Base-by-base conservation (phyloP, 2,888 invertebrate species). In the Spilarctia lutea region DNA sequence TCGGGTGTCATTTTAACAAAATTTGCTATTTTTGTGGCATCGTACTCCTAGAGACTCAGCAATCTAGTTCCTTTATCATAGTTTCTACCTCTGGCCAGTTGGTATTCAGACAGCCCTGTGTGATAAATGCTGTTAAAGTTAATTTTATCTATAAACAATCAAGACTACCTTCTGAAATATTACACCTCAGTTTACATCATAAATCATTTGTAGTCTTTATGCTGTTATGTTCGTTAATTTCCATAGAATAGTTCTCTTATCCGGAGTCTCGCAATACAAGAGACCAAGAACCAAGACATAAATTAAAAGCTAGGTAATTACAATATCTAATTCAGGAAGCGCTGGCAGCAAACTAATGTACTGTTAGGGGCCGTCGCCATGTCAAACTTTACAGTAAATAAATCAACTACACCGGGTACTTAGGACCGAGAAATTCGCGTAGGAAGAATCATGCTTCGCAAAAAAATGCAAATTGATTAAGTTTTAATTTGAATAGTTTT, bases 261-360 rank as follows among this genome's bases (percentile, higher is more conserved):
- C 1, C 20, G 48, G n/a, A 24, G n/a, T 20, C 52, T 24, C 2
- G n/a, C 24, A 56, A 56, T 56, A 10, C 3, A 10, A 35, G 30
- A 39, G 2, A 30, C 60, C 45, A 63, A 42, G 30, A 69, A 42
- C 27, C 42, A 42, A 70, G 39, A 42, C 42, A 45, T 18, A 63
- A 60, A 63, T 60, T 16, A 63, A 45, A 30, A 60, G 56, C 42
- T 45, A 71, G 42, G 20, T 71, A 71, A 71, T 71, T 71, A 71
- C 56, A 71, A 63, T 71, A 71, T 63, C 71, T 71, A 63, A 60
- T 42, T 70, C 60, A n/a, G n/a, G 42, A 60, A 52, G 30, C 63
- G 63, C 30, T 39, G 39, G 70, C 30, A 30, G n/a, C 60, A 24
- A 42, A 24, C 11, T 11, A 30, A 10, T 63, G 20, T 71, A 63